These are phyloP conservation scores for Lordiphosa andalusiaca DNA, from an alignment of 2,888 invertebrate genomes.

Conservation along the genomic window DNA sequence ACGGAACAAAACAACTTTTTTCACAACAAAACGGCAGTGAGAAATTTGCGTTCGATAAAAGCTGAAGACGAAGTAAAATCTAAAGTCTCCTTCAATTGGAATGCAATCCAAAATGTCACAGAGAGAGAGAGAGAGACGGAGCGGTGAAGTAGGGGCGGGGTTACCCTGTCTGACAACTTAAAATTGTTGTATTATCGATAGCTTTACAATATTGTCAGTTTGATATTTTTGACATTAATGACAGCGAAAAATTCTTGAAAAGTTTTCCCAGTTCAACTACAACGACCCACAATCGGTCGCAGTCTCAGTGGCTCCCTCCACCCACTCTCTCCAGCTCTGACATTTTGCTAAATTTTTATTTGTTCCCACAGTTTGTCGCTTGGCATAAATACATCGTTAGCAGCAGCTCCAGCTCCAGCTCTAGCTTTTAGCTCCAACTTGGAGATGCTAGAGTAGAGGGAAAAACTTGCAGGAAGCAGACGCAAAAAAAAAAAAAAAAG, in stretches of 20 bases:
- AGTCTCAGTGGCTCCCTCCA: conserved; percentile 25
- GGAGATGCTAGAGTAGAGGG: conserved; percentile 1
- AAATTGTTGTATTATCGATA: conserved; percentile 55
- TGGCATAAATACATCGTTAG: conserved; percentile 73
- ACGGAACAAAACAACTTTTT: conserved; percentile 19
- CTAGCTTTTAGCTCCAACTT: conserved; percentile 15
- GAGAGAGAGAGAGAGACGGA: background rate
- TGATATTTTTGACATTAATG: conserved; percentile 62
- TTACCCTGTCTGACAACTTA: conserved; percentile 8
- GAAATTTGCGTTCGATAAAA: conserved; percentile 50
- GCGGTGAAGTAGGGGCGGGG: background rate
- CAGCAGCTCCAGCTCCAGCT: conserved; percentile 23
- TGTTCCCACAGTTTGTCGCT: conserved; percentile 74
- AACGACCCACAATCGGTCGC: conserved; percentile 28
- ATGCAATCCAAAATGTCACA: conserved; percentile 34
- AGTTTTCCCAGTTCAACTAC: conserved; percentile 15
- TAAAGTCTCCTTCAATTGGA: conserved; percentile 2
- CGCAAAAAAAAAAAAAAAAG: conserved; percentile 48
- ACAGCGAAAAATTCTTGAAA: conserved; percentile 34
- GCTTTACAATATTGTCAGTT: conserved; percentile 61
- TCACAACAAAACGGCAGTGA: conserved; percentile 48
- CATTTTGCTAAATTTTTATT: conserved; percentile 70
- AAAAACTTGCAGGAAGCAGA: conserved; percentile 61
- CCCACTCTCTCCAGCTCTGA: conserved; percentile 26
- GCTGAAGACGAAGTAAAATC: conserved; percentile 5